Base-by-base conservation (phyloP, 2,113 vertebrate species). In the Mesitornis unicolor region DNA sequence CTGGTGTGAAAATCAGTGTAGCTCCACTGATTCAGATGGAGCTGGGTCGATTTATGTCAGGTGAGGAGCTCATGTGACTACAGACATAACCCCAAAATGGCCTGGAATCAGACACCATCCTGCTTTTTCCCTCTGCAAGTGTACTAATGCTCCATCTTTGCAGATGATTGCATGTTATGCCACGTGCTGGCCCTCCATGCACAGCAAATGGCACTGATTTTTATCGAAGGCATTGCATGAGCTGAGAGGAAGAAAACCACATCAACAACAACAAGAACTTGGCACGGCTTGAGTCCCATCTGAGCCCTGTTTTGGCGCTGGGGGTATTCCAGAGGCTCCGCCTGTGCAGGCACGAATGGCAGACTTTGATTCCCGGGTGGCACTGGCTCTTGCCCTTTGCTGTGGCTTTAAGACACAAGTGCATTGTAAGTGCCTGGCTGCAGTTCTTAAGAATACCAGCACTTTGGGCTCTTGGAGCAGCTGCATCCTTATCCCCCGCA, bases 401-500 rank as follows among this genome's bases (percentile, higher is more conserved):
- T 94, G 84, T 54, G 93, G 93, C 78, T 96, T 84, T 57, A 45
- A 93, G 89, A 82, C 93, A 96, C 81, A 87, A 85, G 91, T 60
- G 84, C 59, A 56, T 79, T 83, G 25, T 65, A 59, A 94, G 89
- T 79, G 91, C 57, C 89, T 95, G 93, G 80, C 87, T 82, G 61
- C 73, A 84, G 80, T 93, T 95, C 93, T 97, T 95, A 95, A 65
- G 64, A 95, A 90, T 92, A 88, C 36, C 87, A 79, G 65, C 28
- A 71, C 51, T 94, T 2, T 43, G 89, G 84, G 78, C 57, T 91
- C 81, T 91, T 57, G 67, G 45, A 96, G 87, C 87, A 91, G 89
- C 89, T 96, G 93, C 70, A 50, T 76, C 89, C 87, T 93, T 94
- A 93, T 96, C 91, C 94, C 31, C 42, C 26, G 81, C 95, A 93